Evolutionary conservation across 2,888 invertebrate species (phyloP).

Genomic region (Euplagia quadripunctaria): DNA sequence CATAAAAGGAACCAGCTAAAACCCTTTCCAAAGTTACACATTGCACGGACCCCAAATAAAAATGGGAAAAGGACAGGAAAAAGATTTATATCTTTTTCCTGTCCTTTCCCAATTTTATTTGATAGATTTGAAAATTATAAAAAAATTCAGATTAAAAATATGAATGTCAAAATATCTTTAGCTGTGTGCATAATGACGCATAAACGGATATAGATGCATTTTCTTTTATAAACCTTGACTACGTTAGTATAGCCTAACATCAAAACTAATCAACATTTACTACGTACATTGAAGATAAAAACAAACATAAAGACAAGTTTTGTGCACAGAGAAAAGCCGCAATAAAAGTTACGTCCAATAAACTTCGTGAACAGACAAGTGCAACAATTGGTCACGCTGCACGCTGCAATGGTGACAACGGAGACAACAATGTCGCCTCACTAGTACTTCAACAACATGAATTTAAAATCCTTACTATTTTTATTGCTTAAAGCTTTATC

Average conservation of each 20-base stretch:
- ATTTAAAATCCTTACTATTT: not conserved
- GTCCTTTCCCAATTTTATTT: too few relatives aligned
- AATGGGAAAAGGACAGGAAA: too few relatives aligned
- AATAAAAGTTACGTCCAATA: not conserved
- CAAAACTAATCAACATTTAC: not conserved
- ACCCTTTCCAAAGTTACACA: too few relatives aligned
- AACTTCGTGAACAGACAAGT: not conserved
- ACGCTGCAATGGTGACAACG: not conserved
- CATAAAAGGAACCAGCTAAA: too few relatives aligned
- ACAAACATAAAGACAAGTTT: not conserved
- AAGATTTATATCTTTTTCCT: too few relatives aligned
- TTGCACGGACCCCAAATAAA: too few relatives aligned
- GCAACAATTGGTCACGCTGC: not conserved
- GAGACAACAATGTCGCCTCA: constrained; percentile 1
- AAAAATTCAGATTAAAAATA: too few relatives aligned
- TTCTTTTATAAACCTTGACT: not conserved
- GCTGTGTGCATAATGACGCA: too few relatives aligned
- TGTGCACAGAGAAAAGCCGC: not conserved
- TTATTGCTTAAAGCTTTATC: not conserved
- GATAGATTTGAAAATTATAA: too few relatives aligned
- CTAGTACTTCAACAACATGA: not conserved
- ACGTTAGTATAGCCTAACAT: not conserved
- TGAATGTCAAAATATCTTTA: too few relatives aligned
- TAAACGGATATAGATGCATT: not conserved
- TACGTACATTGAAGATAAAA: not conserved